A percentile compares a stretch with the other conserved stretches of the same genome.
phyloP scores from a whole-genome alignment of 2,888 invertebrate species.

The Uropetala carovei region DNA sequence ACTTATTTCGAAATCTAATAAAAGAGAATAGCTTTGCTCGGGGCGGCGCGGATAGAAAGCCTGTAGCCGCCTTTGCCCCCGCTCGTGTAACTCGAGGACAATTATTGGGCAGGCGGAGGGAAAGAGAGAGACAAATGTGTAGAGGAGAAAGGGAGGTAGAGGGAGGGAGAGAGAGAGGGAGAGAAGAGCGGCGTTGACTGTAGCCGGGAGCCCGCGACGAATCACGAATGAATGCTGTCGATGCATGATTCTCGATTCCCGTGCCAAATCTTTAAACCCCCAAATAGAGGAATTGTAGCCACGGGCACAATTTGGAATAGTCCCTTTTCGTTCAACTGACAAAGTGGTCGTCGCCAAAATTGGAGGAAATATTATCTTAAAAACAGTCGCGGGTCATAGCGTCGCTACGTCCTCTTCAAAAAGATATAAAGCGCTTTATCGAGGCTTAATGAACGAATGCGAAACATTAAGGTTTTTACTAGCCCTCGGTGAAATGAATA shows the following conservation, averaged over 20 bases:
- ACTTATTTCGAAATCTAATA: slow-evolving; percentile 30
- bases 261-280: neutral
- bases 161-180: neutral
- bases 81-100: neutral
- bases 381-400: no score
- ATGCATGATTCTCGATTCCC: neutral
- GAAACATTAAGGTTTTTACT: no score
- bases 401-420: no score
- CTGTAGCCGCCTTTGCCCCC: slow-evolving; percentile 19
- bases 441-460: no score
- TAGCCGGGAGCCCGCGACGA: neutral
- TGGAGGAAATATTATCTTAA: neutral
- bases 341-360: neutral
- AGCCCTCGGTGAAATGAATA: no score
- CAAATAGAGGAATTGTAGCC: neutral
- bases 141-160: neutral
- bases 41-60: slow-evolving; percentile 25
- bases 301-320: neutral
- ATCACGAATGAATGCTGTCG: neutral
- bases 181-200: neutral
- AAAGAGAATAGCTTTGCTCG: slow-evolving; percentile 13
- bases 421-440: no score
- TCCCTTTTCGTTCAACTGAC: neutral
- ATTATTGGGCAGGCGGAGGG: neutral
- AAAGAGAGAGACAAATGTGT: neutral